Conservation (phyloP, 2,888 invertebrate genomes). For the Lacanobia wlatinum region DNA sequence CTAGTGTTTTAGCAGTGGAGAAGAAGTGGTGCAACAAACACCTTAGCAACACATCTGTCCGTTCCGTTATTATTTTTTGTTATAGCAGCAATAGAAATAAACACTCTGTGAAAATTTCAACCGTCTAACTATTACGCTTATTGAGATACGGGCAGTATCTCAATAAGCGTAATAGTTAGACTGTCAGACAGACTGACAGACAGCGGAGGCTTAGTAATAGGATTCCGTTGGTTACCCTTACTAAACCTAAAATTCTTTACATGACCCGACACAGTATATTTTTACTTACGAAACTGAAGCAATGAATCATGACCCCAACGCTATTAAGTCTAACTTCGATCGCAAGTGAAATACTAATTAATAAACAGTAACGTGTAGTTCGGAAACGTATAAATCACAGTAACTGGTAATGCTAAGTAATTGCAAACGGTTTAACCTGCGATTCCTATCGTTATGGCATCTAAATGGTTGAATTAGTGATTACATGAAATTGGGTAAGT, state of each 20-base stretch:
- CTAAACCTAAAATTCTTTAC: background rate
- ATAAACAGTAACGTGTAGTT: conserved; percentile 73
- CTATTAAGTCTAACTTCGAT: conserved; percentile 43
- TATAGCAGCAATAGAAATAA: no score
- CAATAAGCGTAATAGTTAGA: no score
- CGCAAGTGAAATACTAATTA: conserved; percentile 76
- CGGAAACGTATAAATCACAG: conserved; percentile 75
- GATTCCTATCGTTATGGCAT: conserved; percentile 36
- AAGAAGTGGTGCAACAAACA: no score
- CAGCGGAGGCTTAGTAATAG: no score
- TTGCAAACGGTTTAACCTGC: conserved; percentile 46
- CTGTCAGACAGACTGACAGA: no score
- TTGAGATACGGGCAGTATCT: no score
- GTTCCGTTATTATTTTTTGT: no score
- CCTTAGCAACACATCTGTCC: no score
- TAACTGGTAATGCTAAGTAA: conserved; percentile 52
- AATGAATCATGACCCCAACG: conserved; percentile 32
- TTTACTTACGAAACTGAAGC: background rate
- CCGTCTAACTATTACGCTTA: no score
- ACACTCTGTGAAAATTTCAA: no score
- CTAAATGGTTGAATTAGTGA: conserved; percentile 29
- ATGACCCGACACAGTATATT: background rate
- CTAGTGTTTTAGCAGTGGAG: no score
- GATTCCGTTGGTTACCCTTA: no score
- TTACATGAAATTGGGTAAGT: conserved; percentile 5